Evolutionary conservation across 2,113 vertebrate genomes (phyloP).

Genomic region (Orthonyx spaldingii): DNA sequence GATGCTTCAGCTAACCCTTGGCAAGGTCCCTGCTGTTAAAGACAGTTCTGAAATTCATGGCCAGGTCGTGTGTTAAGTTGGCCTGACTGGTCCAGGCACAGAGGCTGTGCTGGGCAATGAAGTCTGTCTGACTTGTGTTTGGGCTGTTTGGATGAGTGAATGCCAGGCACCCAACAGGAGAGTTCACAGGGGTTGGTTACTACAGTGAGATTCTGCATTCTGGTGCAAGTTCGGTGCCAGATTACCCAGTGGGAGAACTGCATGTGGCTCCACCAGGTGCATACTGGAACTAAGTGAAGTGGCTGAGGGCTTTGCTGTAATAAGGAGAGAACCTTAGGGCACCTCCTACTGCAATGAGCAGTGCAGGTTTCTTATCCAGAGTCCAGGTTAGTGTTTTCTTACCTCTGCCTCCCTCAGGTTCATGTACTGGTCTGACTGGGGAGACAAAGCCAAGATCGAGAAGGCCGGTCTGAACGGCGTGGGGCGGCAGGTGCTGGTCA

Average conservation of each 20-base stretch:
- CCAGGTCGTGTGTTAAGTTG: not conserved
- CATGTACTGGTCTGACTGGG: constrained; percentile 99
- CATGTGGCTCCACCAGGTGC: not conserved
- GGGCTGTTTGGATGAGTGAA: not conserved
- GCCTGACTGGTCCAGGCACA: not conserved
- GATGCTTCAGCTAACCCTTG: not conserved
- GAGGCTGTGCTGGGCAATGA: not conserved
- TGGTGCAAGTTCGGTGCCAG: not conserved
- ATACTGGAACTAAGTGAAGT: not conserved
- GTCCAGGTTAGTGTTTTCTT: not conserved
- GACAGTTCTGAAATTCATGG: not conserved
- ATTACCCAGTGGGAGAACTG: not conserved
- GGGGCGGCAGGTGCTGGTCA: constrained; percentile 87
- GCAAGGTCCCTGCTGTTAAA: not conserved
- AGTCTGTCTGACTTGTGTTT: not conserved
- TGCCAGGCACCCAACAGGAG: not conserved
- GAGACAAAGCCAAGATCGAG: constrained; percentile 91
- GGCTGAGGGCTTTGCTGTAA: not conserved
- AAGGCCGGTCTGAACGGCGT: constrained; percentile 92
- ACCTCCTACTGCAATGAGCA: not conserved
- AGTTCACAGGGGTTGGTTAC: not conserved
- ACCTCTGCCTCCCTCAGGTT: constrained; percentile 74
- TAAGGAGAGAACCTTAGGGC: not conserved
- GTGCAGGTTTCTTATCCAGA: not conserved
- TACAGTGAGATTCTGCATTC: not conserved